Evolutionary conservation across 2,797 vertebrate species (phyloP).

Genomic region (Margarornis squamiger): DNA sequence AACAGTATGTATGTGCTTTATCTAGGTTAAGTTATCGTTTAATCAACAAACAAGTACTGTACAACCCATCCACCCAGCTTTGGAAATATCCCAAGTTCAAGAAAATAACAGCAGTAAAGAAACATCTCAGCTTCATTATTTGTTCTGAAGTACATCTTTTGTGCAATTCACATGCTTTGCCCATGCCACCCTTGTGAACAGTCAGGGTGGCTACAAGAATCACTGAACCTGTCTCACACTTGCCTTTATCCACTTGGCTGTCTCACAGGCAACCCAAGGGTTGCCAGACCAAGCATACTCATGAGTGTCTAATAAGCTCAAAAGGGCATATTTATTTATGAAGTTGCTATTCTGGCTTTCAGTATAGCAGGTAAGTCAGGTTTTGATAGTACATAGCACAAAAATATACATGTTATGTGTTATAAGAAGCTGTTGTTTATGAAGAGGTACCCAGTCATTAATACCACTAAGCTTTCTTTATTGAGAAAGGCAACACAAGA

Average conservation of each 20-base stretch:
- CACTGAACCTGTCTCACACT: not conserved
- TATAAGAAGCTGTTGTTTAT: not conserved
- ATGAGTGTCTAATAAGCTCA: not conserved
- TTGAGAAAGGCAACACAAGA: not conserved
- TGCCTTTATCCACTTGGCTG: not conserved
- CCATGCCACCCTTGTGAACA: not conserved
- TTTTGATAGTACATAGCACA: not conserved
- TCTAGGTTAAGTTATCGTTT: constrained; percentile 33
- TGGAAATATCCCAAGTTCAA: constrained; percentile 27
- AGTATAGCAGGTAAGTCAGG: not conserved
- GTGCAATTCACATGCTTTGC: not conserved
- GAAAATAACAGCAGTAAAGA: not conserved
- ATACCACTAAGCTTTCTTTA: not conserved
- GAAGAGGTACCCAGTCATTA: not conserved
- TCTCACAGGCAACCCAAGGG: not conserved
- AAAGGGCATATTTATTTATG: not conserved
- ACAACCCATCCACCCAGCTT: not conserved
- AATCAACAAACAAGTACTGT: constrained; percentile 1
- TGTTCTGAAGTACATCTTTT: not conserved
- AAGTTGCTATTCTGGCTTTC: not conserved
- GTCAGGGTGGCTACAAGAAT: not conserved
- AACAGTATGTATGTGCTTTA: constrained; percentile 3
- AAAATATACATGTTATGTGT: not conserved
- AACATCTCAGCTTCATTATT: not conserved
- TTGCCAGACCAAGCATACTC: not conserved